These are phyloP conservation scores for Mycalesis mineus DNA, from an alignment of 2,888 invertebrate species.

Conservation along the genomic window DNA sequence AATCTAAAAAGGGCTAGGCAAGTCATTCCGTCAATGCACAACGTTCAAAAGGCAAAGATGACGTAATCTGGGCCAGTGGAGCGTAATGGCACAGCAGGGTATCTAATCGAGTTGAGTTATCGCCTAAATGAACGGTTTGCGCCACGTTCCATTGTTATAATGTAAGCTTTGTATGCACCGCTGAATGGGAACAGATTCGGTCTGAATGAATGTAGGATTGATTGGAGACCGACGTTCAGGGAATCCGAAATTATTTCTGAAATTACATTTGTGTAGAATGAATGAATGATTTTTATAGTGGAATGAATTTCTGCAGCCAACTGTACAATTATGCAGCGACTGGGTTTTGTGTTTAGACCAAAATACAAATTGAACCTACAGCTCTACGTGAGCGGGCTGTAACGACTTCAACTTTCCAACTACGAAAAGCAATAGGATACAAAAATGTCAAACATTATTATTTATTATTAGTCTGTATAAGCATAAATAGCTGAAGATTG, in stretches of 20 bases:
- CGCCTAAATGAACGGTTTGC: conserved; percentile 22
- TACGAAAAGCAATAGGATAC: too few species aligned
- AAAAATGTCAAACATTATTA: too few species aligned
- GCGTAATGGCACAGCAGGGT: conserved; percentile 20
- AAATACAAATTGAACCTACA: too few species aligned
- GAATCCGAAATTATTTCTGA: neutral
- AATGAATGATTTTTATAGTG: neutral
- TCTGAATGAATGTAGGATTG: neutral
- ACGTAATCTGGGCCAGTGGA: conserved; percentile 22
- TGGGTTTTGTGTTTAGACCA: too few species aligned
- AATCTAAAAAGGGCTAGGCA: too few species aligned
- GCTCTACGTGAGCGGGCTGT: too few species aligned
- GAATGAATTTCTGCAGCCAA: too few species aligned
- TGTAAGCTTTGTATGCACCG: conserved; percentile 7
- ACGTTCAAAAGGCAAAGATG: conserved; percentile 19
- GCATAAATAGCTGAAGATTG: too few species aligned
- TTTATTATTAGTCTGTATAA: too few species aligned
- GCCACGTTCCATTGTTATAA: conserved; percentile 14
- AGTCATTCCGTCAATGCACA: conserved; percentile 8
- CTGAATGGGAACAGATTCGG: conserved; percentile 7
- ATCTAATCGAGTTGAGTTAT: conserved; percentile 25
- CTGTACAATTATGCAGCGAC: too few species aligned
- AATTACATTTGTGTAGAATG: neutral
- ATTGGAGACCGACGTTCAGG: neutral
- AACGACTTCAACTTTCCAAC: too few species aligned